Evolutionary conservation across 1,140 invertebrate genomes (phyloP).

Genomic region (Dicyema japonicum): DNA sequence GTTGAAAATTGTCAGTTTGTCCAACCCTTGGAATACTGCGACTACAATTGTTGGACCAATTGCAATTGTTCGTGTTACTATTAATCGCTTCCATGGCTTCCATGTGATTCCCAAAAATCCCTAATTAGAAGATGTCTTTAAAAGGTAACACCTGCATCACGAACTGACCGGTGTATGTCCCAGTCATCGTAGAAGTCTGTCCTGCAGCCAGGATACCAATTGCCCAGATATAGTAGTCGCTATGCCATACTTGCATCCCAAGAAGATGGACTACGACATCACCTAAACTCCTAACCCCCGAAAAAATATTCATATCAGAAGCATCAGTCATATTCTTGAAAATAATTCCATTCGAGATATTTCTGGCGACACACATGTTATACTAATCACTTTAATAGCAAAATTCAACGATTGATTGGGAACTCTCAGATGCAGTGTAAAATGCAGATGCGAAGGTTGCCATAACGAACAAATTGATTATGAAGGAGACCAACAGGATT

Average conservation of each 20-base stretch:
- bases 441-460: constrained; percentile 51
- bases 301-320: constrained; percentile 1
- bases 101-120: constrained; percentile 57
- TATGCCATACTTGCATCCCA: constrained; percentile 45
- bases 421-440: constrained; percentile 28
- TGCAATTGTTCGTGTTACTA: constrained; percentile 48
- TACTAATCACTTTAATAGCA: no score
- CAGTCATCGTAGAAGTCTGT: constrained; percentile 42
- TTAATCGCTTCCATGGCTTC: constrained; percentile 51
- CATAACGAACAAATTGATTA: constrained; percentile 63
- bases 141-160: constrained; percentile 21
- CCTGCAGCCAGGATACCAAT: constrained; percentile 56
- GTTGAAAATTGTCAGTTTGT: constrained; percentile 44
- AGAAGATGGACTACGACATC: constrained; percentile 31
- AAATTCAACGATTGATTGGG: no score
- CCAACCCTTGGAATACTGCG: constrained; percentile 32
- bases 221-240: constrained; percentile 52
- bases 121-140: constrained; percentile 13
- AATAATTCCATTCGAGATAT: constrained; percentile 19
- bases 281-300: not conserved
- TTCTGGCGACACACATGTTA: constrained; percentile 17
- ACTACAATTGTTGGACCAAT: constrained; percentile 54
- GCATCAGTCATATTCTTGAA: constrained; percentile 7
- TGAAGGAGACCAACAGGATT: constrained; percentile 44
- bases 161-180: constrained; percentile 28